A percentile compares a stretch with the other conserved stretches of the same genome.
Conservation (phyloP, 2,113 vertebrate genomes). For the Saimiri boliviensis region DNA sequence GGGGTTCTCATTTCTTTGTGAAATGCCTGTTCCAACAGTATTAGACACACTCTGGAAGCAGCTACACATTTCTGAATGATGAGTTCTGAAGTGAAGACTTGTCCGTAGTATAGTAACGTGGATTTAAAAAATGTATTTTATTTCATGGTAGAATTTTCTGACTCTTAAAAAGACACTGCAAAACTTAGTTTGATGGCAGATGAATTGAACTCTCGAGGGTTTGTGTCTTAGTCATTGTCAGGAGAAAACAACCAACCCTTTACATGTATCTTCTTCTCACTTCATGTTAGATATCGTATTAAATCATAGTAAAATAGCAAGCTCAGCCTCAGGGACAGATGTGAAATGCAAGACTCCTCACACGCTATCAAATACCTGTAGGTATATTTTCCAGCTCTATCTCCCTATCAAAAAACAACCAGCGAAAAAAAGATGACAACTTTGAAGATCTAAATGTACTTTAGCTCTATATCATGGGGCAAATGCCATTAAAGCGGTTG, state of each 20-base stretch:
- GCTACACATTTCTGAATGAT: slow-evolving; percentile 70
- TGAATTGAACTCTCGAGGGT: background rate
- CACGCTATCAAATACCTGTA: background rate
- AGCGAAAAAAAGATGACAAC: background rate
- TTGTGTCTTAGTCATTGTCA: background rate
- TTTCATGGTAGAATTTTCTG: slow-evolving; percentile 55
- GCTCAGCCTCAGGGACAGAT: background rate
- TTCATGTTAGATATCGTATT: background rate
- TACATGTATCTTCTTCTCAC: background rate
- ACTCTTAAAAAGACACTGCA: slow-evolving; percentile 48
- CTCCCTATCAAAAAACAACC: background rate
- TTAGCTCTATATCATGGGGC: background rate
- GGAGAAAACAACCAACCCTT: background rate
- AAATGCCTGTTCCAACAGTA: slow-evolving; percentile 46
- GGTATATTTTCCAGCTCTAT: background rate
- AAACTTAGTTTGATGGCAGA: background rate
- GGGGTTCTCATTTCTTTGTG: slow-evolving; percentile 20
- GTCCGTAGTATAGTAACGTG: slow-evolving; percentile 67
- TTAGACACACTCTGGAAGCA: slow-evolving; percentile 71
- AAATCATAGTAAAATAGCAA: slow-evolving; percentile 9
- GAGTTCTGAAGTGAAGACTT: slow-evolving; percentile 68
- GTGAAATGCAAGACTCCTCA: slow-evolving; percentile 40
- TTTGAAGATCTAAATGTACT: background rate
- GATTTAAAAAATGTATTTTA: slow-evolving; percentile 71
- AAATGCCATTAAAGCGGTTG: slow-evolving; percentile 42